phyloP scores from a whole-genome alignment of 2,797 vertebrate species.

The Peromyscus attwateri region DNA sequence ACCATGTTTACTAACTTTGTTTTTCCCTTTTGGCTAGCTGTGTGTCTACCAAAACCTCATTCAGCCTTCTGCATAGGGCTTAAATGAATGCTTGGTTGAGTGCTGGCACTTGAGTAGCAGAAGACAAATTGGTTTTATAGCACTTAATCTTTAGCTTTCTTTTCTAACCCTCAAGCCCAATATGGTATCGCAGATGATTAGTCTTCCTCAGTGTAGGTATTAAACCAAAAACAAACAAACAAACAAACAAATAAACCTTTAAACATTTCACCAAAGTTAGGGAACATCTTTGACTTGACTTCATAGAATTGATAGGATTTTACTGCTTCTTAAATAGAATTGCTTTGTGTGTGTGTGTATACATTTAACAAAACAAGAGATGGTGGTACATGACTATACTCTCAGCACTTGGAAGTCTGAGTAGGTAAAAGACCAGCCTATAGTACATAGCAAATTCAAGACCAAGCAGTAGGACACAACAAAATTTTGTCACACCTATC shows the following conservation, averaged over 20 bases:
- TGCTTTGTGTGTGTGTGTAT: background rate
- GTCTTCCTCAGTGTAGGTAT: background rate
- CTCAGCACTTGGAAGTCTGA: background rate
- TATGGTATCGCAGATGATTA: background rate
- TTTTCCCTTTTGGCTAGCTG: background rate
- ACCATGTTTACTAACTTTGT: background rate
- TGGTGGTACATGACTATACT: background rate
- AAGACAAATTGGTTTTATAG: background rate
- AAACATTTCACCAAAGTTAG: background rate
- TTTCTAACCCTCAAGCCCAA: background rate
- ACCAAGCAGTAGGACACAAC: background rate
- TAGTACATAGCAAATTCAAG: background rate
- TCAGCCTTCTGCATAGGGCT: background rate
- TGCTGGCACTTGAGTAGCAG: background rate
- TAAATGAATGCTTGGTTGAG: background rate
- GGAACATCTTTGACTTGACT: background rate
- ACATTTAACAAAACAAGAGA: background rate
- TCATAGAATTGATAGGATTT: background rate
- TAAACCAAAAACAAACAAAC: background rate
- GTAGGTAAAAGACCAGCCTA: background rate
- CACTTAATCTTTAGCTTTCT: background rate
- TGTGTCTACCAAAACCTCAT: constrained; percentile 33
- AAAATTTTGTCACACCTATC: background rate
- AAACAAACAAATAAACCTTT: background rate
- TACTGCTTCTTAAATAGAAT: constrained; percentile 25